Evolutionary conservation across 2,113 vertebrate species (phyloP).

Genomic region (Brachionichthys hirsutus): DNA sequence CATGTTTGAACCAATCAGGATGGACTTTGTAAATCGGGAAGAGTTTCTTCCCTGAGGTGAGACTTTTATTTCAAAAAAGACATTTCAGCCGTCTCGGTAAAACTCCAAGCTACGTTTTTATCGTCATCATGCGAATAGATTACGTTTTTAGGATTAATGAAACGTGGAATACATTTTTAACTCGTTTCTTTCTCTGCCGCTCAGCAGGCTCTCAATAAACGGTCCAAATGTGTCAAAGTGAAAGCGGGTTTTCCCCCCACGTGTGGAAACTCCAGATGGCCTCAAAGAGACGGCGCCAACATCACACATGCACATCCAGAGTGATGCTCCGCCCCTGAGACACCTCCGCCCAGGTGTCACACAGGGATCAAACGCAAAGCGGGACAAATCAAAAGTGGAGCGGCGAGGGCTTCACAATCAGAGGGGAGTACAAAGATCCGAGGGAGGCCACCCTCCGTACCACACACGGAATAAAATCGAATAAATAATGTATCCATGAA

Average conservation of each 20-base stretch:
- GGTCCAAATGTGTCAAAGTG: constrained; percentile 41
- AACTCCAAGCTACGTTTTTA: no score
- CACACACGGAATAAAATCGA: no score
- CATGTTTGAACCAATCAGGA: no score
- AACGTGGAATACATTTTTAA: no score
- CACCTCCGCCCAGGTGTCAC: constrained; percentile 40
- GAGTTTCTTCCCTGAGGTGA: no score
- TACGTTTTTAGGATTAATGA: no score
- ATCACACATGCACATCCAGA: constrained; percentile 30
- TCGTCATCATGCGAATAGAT: no score
- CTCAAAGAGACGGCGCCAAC: constrained; percentile 64
- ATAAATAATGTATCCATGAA: no score
- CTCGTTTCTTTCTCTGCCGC: background rate
- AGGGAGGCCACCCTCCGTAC: constrained; percentile 38
- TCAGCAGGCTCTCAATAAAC: background rate
- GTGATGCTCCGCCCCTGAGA: constrained; percentile 49
- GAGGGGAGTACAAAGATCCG: constrained; percentile 46
- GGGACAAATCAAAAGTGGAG: constrained; percentile 17
- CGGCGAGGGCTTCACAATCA: constrained; percentile 12
- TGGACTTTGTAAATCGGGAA: no score
- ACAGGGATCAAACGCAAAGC: constrained; percentile 52
- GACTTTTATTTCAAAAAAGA: no score
- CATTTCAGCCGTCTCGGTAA: no score
- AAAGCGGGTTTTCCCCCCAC: constrained; percentile 50
- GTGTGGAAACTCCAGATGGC: constrained; percentile 70